Conservation (phyloP, 2,113 vertebrate species). For the Hemichromis elongatus region DNA sequence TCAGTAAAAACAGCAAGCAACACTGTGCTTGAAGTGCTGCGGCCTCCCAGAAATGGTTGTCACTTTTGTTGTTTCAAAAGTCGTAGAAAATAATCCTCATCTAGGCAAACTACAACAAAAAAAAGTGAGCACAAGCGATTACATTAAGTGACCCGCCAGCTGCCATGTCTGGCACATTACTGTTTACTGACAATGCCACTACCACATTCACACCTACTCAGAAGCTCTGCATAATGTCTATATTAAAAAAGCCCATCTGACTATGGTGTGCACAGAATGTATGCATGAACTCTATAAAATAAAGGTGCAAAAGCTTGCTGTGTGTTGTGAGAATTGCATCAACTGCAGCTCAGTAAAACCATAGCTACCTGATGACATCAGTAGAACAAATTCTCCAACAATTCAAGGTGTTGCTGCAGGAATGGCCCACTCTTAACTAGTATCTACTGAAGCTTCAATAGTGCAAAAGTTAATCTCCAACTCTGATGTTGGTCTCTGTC, state of each 20-base stretch:
- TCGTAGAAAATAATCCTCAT: background rate
- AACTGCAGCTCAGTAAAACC: background rate
- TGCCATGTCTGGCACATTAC: background rate
- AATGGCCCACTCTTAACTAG: background rate
- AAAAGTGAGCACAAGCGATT: background rate
- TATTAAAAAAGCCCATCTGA: background rate
- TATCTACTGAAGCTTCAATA: background rate
- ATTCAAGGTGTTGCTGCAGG: background rate
- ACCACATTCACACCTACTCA: conserved; percentile 17
- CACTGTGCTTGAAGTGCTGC: background rate
- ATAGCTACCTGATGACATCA: background rate
- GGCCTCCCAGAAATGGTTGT: background rate
- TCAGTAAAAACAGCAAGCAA: background rate
- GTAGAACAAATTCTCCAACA: background rate
- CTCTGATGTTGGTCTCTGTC: background rate
- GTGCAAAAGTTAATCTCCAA: background rate
- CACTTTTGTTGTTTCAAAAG: background rate
- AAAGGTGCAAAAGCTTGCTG: background rate
- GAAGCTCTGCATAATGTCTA: background rate
- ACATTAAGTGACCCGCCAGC: background rate
- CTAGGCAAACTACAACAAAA: background rate
- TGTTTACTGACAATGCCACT: background rate
- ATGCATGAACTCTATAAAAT: background rate
- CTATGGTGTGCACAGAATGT: background rate
- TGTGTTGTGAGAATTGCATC: background rate